phyloP scores from a whole-genome alignment of 2,797 vertebrate species.

The Chaenodraco wilsoni region DNA sequence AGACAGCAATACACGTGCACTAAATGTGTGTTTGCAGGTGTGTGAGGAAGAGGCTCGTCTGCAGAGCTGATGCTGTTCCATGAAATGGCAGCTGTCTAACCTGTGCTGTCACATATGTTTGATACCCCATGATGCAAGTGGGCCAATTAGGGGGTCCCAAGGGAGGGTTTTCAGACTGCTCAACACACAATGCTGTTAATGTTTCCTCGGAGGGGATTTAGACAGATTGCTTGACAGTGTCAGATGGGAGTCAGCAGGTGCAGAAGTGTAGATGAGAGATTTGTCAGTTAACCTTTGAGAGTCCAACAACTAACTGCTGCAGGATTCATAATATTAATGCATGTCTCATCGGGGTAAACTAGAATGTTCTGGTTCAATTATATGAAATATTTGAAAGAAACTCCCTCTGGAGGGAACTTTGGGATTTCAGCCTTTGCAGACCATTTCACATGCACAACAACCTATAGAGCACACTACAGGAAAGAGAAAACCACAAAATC shows the following conservation, averaged over 20 bases:
- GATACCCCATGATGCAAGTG: constrained; percentile 54
- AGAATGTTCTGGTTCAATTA: not conserved
- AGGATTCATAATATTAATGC: not conserved
- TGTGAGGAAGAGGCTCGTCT: not conserved
- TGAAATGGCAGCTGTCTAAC: constrained; percentile 53
- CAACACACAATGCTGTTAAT: constrained; percentile 1
- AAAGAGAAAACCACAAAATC: too few species aligned
- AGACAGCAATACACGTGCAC: too few species aligned
- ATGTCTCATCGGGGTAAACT: not conserved
- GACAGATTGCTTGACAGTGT: constrained; percentile 5
- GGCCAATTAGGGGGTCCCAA: constrained; percentile 60
- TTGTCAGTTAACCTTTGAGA: not conserved
- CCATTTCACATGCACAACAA: too few species aligned
- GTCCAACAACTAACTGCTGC: not conserved
- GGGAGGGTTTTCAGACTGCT: constrained; percentile 15
- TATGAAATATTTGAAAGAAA: not conserved
- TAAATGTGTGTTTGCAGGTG: too few species aligned
- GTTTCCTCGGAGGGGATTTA: not conserved
- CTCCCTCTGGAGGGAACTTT: too few species aligned
- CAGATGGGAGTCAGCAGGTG: constrained; percentile 4
- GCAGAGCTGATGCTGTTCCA: constrained; percentile 1
- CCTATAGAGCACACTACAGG: too few species aligned
- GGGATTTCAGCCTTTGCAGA: too few species aligned
- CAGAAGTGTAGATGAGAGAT: constrained; percentile 16
- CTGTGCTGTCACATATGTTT: constrained; percentile 54